Base-by-base conservation (phyloP, 2,113 vertebrate species). In the Myotis lucifugus region DNA sequence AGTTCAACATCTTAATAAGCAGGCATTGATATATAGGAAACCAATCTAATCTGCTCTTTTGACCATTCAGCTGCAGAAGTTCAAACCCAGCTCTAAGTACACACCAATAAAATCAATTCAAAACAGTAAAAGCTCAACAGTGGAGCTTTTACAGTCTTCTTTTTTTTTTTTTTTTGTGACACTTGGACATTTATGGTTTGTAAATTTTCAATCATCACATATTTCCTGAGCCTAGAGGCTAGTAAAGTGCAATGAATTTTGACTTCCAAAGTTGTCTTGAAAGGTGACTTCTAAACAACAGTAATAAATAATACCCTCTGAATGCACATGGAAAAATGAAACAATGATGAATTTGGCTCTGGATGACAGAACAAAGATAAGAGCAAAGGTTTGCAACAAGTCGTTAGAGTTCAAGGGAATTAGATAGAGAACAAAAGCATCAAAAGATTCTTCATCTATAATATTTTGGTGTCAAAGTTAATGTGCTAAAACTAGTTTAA, bases 401-500 rank as follows among this genome's bases (percentile, higher is more conserved):
- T 23, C 37, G 91, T 88, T 40, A 85, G 5, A 79, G 5, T 70
- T 92, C 70, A 66, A 15, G 6, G 12, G 0, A 73, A 37, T 76
- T 88, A 70, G 64, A 77, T 85, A 87, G 48, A 89, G 86, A 97
- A 95, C 82, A 96, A 96, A 96, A 94, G 25, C 77, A 96, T 73
- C 79, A 50, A 96, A 88, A 97, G 69, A 61, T 84, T 96, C 78
- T 97, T 92, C 29, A 83, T 97, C 87, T 91, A 34, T 91, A 97
- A 92, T 78, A 88, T 78, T 93, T 94, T 97, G 69, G 86, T 98
- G 95, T 95, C 91, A 98, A 97, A 85, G 85, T 97, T 97, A 98
- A 97, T 98, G 95, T 98, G 88, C 87, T 97, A 97, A 97, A 98
- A 97, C 77, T 97, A 98, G 85, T 95, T 98, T 97, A 97, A 98